These are phyloP conservation scores for Bombus sibiricus DNA, from an alignment of 1,140 invertebrate genomes.

Conservation along the genomic window DNA sequence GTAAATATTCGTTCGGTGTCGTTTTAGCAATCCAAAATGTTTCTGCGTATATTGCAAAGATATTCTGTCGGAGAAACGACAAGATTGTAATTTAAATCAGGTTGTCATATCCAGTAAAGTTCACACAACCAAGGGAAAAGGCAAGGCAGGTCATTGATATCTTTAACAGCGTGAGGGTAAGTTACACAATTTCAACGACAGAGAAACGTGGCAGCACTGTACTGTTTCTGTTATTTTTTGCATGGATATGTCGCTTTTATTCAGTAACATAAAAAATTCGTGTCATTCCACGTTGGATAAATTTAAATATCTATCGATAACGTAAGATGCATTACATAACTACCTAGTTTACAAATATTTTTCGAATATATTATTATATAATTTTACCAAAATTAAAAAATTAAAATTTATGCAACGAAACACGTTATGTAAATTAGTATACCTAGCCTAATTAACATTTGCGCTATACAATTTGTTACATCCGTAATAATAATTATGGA, in stretches of 20 bases:
- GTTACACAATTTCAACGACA: constrained; percentile 9
- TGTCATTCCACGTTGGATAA: not conserved
- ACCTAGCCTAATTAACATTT: not conserved
- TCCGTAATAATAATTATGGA: not conserved
- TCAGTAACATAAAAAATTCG: not conserved
- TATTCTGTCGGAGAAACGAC: not conserved
- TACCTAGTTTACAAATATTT: not conserved
- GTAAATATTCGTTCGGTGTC: not conserved
- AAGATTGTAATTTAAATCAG: not conserved
- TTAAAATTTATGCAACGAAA: not conserved
- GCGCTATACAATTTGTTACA: not conserved
- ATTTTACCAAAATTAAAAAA: not conserved
- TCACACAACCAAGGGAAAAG: not conserved
- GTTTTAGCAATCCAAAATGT: not conserved
- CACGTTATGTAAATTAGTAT: not conserved
- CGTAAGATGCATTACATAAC: not conserved
- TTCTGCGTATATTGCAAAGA: not conserved
- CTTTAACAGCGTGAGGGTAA: constrained; percentile 39
- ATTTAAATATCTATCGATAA: not conserved
- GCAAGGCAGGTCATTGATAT: constrained; percentile 56
- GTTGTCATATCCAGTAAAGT: not conserved
- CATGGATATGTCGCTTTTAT: not conserved
- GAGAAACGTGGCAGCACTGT: constrained; percentile 25
- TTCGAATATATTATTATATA: not conserved
- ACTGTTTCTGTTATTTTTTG: not conserved